Evolutionary conservation across 2,888 invertebrate genomes (phyloP).

Genomic region (Schrankia costaestrigalis): DNA sequence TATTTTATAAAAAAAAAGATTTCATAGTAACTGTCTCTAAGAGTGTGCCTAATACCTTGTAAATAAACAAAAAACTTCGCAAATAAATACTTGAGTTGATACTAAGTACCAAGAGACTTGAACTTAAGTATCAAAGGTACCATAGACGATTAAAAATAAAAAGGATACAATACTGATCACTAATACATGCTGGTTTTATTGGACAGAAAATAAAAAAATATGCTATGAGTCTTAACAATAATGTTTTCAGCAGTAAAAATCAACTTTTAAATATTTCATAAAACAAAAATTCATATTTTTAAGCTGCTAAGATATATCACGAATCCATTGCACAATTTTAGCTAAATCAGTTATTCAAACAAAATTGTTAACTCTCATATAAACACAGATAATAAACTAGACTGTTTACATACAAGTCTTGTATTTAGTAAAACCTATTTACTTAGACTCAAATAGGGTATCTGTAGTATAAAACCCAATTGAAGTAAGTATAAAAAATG

Average conservation of each 20-base stretch:
- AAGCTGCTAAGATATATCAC: conserved; percentile 8
- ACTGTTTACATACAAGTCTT: conserved; percentile 28
- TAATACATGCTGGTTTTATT: conserved; percentile 41
- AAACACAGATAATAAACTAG: conserved; percentile 26
- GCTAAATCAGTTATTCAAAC: conserved; percentile 19
- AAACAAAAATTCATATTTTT: too few relatives aligned
- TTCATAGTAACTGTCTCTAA: conserved; percentile 17
- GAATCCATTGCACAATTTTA: conserved; percentile 12
- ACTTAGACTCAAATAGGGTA: too few relatives aligned
- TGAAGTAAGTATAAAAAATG: too few relatives aligned
- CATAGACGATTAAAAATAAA: conserved; percentile 20
- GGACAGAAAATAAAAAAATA: conserved; percentile 9
- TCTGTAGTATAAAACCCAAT: too few relatives aligned
- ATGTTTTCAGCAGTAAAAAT: too few relatives aligned
- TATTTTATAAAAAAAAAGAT: conserved; percentile 24
- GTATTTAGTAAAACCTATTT: too few relatives aligned
- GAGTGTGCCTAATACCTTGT: conserved; percentile 20
- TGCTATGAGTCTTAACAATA: conserved; percentile 23
- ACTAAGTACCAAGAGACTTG: conserved; percentile 12
- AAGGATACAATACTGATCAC: conserved; percentile 56
- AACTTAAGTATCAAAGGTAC: conserved; percentile 11
- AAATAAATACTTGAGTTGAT: too few relatives aligned
- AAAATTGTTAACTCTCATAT: conserved; percentile 28
- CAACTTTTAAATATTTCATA: too few relatives aligned
- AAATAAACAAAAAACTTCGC: too few relatives aligned